A percentile compares a stretch with the other conserved stretches of the same genome.
Evolutionary conservation across 2,797 vertebrate species (phyloP).

Genomic region (Rhabdophis nuchalis): DNA sequence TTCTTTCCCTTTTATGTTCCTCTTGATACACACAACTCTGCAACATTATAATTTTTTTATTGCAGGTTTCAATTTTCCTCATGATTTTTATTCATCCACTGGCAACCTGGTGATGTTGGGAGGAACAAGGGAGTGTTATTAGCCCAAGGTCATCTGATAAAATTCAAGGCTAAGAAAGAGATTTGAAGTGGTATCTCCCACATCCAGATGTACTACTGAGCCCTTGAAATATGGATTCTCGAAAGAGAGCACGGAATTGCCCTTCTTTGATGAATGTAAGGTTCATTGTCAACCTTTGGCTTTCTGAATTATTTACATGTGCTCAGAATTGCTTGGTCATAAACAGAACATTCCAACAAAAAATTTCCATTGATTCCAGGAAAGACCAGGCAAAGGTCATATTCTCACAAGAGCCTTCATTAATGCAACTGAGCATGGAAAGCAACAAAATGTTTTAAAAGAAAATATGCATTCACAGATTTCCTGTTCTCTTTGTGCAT

Average conservation of each 20-base stretch:
- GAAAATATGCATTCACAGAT: neutral
- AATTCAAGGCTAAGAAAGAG: neutral
- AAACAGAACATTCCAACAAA: neutral
- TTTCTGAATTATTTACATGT: neutral
- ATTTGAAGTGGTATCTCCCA: neutral
- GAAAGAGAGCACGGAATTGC: neutral
- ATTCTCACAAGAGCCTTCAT: neutral
- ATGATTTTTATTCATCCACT: neutral
- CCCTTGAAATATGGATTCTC: neutral
- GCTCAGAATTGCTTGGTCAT: neutral
- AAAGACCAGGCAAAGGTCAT: conserved; percentile 8
- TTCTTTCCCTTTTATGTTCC: neutral
- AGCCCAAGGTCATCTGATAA: neutral
- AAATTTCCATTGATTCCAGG: conserved; percentile 1
- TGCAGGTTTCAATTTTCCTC: neutral
- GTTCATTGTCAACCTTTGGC: conserved; percentile 1
- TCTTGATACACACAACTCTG: neutral
- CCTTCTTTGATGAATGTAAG: neutral
- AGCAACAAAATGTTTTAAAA: neutral
- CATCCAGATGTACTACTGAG: neutral
- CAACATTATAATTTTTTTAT: neutral
- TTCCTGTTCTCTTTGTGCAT: neutral
- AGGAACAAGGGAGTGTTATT: neutral
- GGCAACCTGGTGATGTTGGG: neutral
- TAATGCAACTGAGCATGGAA: neutral